Conservation (phyloP, 1,140 invertebrate species). For the Zaprionus nigranus region DNA sequence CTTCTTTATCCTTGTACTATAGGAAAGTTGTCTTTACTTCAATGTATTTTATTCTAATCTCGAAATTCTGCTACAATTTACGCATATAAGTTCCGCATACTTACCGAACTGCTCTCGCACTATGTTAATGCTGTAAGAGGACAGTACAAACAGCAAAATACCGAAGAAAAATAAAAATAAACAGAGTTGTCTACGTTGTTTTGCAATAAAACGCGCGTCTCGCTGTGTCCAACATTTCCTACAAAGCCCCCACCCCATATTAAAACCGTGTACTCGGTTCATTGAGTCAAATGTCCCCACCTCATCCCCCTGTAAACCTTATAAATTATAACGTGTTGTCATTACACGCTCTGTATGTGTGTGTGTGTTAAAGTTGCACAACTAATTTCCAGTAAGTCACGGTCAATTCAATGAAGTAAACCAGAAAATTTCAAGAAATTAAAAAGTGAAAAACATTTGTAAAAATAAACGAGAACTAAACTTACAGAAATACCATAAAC, state of each 20-base stretch:
- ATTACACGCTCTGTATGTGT: background rate
- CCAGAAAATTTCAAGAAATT: conserved; percentile 12
- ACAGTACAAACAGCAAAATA: conserved; percentile 12
- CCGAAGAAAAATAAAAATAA: conserved; percentile 1
- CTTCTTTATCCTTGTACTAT: too few relatives aligned
- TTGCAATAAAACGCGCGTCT: conserved; percentile 38
- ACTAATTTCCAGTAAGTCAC: conserved; percentile 20
- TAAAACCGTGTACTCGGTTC: conserved; percentile 2
- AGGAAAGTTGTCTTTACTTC: too few relatives aligned
- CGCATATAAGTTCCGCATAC: background rate
- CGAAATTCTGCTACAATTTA: too few relatives aligned
- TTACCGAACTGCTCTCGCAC: conserved; percentile 1
- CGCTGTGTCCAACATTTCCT: conserved; percentile 30
- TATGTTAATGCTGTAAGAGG: conserved; percentile 13
- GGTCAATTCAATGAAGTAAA: conserved; percentile 9
- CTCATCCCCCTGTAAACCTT: background rate
- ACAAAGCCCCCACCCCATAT: background rate
- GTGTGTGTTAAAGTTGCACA: background rate
- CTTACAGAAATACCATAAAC: background rate
- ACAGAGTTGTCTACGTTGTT: conserved; percentile 21
- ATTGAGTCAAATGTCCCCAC: background rate
- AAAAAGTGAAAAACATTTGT: conserved; percentile 25
- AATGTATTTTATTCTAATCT: too few relatives aligned
- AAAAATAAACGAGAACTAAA: background rate
- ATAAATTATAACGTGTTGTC: background rate